Evolutionary conservation across 2,888 invertebrate genomes (phyloP), one percentile per base, ranked within the genome.

Genomic region (Cataglyphis altisquamis): DNA sequence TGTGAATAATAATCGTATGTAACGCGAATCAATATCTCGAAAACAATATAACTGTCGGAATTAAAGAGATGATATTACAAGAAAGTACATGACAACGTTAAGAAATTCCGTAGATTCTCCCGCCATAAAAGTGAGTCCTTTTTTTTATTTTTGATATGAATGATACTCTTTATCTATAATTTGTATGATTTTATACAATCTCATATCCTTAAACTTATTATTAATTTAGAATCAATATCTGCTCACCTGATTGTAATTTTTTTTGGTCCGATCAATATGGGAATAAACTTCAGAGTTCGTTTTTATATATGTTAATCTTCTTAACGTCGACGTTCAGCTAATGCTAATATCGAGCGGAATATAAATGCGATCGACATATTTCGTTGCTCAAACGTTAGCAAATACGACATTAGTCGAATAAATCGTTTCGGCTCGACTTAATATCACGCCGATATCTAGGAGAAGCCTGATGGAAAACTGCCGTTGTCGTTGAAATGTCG

Each of bases 401-500:
- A 63, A 64, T 52, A 64, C 55, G 70, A 83, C 66, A 74, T 75
- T 64, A 68, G 62, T 64, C 63, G 66, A 68, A 81, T 84, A 81
- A 77, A 84, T 64, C 84, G 66, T 74, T 67, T 74, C 68, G 62
- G 52, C 21, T 48, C 68, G 81, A 75, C 45, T 75, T 82, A 82
- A 74, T 82, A 75, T 75, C 81, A 48, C 64, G 52, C 70, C 68
- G 74, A 84, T 84, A 84, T 68, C 81, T 48, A 55, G 25, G 29
- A 29, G 36, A 74, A 82, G 62, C 64, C 12, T 45, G 18, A 15
- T 21, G 64, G 41, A 48, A 21, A 21, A 18, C 63, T 39, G 86
- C 48, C 60, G 77, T 66, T 75, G 67, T 25, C 48, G 60, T 85
- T 87, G 85, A 87, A 84, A 85, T 74, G 85, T 85, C 87, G 78